Evolutionary conservation across 2,113 vertebrate species (phyloP).

Genomic region (Amblyopsis rosae): DNA sequence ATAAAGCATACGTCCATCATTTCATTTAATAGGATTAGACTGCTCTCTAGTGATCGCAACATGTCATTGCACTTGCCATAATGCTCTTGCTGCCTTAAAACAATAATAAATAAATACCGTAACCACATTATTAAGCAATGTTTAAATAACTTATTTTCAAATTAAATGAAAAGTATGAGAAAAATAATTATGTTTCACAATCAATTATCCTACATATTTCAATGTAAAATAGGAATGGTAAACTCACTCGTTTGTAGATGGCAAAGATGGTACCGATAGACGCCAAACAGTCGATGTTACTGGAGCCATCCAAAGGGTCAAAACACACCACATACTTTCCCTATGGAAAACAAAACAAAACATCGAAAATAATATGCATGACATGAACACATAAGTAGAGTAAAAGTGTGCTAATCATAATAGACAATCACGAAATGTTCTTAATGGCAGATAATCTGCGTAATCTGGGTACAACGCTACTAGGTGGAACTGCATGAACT

Average conservation of each 20-base stretch:
- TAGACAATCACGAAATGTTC: not conserved
- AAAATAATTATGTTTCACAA: not conserved
- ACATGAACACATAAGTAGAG: too few species aligned
- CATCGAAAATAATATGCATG: too few species aligned
- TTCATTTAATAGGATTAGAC: too few species aligned
- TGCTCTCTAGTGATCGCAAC: too few species aligned
- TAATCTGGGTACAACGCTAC: too few species aligned
- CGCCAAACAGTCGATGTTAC: slow-evolving; percentile 97
- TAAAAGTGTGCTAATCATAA: not conserved
- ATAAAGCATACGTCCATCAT: not conserved
- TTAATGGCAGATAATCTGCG: too few species aligned
- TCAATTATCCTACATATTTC: not conserved
- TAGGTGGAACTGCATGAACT: too few species aligned
- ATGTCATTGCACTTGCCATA: too few species aligned
- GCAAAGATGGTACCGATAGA: slow-evolving; percentile 97
- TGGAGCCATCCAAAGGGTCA: slow-evolving; percentile 95
- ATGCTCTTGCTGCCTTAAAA: too few species aligned
- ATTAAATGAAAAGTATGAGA: not conserved
- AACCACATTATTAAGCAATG: too few species aligned
- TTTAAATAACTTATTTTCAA: not conserved
- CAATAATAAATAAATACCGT: too few species aligned
- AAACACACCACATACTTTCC: slow-evolving; percentile 97
- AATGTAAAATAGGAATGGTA: not conserved
- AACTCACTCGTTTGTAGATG: slow-evolving; percentile 90
- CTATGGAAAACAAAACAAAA: slow-evolving; percentile 64